A percentile compares a stretch with the other conserved stretches of the same genome.
Evolutionary conservation across 2,797 vertebrate species (phyloP).

Genomic region (Dipus sagitta): DNA sequence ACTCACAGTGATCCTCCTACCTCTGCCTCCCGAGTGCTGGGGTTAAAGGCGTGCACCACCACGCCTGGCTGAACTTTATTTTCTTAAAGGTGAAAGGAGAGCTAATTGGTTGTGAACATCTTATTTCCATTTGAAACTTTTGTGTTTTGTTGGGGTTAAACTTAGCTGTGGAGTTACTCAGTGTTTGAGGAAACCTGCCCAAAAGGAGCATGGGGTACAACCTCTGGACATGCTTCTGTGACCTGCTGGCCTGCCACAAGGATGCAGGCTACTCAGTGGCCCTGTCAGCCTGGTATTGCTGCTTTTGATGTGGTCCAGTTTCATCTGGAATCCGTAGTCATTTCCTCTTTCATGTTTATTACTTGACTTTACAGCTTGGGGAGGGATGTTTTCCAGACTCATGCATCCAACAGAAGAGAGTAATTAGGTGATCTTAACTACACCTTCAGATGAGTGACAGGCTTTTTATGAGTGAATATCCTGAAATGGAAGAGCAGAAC

Average conservation of each 20-base stretch:
- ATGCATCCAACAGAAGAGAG: conserved; percentile 14
- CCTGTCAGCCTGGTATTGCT: background rate
- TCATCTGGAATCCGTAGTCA: conserved; percentile 65
- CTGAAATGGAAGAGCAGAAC: background rate
- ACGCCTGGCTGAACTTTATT: background rate
- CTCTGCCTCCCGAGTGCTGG: conserved; percentile 13
- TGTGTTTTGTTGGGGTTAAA: conserved; percentile 52
- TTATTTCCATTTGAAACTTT: conserved; percentile 52
- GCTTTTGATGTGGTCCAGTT: conserved; percentile 63
- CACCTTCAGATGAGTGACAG: conserved; percentile 27
- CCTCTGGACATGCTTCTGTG: background rate
- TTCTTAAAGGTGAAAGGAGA: conserved; percentile 35
- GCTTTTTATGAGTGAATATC: conserved; percentile 31
- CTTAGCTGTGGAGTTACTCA: conserved; percentile 26
- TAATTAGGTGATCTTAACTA: conserved; percentile 27
- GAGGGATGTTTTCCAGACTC: conserved; percentile 64
- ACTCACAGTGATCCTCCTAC: background rate
- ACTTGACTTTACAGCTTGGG: conserved; percentile 41
- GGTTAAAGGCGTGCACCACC: too few species aligned
- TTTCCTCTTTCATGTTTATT: conserved; percentile 58
- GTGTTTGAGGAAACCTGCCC: conserved; percentile 31
- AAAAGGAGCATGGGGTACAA: background rate
- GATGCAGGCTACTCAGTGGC: conserved; percentile 28
- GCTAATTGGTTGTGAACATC: conserved; percentile 21
- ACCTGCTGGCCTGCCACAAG: conserved; percentile 40